Percentiles rank a stretch among this genome's conserved stretches.
Evolutionary conservation across 2,888 invertebrate genomes (phyloP).

Genomic region (Clitarchus hookeri): DNA sequence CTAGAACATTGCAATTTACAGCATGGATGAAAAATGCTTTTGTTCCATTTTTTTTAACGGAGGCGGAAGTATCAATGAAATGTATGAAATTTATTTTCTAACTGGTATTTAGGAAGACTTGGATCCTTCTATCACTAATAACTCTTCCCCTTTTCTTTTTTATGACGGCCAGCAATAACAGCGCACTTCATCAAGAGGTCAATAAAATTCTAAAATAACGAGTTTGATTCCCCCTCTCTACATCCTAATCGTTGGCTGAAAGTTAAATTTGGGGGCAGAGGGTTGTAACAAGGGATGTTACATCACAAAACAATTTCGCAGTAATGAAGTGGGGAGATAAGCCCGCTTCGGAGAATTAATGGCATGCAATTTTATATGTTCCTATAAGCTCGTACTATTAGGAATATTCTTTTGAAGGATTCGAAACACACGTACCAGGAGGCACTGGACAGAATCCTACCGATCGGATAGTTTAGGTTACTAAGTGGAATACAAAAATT

Average conservation of each 20-base stretch:
- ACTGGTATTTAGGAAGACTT: neutral
- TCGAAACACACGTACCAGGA: too few relatives aligned
- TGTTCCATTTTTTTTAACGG: too few relatives aligned
- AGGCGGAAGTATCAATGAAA: too few relatives aligned
- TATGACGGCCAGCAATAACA: conserved; percentile 3
- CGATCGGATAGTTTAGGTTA: too few relatives aligned
- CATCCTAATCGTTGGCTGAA: neutral
- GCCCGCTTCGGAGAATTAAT: neutral
- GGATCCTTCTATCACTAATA: neutral
- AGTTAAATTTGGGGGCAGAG: neutral
- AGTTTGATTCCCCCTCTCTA: conserved; percentile 21
- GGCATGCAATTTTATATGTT: too few relatives aligned
- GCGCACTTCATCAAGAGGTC: conserved; percentile 29
- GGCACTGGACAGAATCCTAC: too few relatives aligned
- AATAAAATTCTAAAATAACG: conserved; percentile 31
- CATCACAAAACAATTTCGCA: neutral
- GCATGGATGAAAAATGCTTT: too few relatives aligned
- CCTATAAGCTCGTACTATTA: too few relatives aligned
- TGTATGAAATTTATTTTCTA: too few relatives aligned
- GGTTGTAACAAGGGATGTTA: neutral
- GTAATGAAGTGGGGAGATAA: neutral
- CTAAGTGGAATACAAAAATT: too few relatives aligned
- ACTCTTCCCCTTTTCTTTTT: neutral
- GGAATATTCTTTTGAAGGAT: too few relatives aligned
- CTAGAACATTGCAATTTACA: too few relatives aligned